Evolutionary conservation across 2,888 invertebrate genomes (phyloP).

Genomic region (Lithophane semibrunnea): DNA sequence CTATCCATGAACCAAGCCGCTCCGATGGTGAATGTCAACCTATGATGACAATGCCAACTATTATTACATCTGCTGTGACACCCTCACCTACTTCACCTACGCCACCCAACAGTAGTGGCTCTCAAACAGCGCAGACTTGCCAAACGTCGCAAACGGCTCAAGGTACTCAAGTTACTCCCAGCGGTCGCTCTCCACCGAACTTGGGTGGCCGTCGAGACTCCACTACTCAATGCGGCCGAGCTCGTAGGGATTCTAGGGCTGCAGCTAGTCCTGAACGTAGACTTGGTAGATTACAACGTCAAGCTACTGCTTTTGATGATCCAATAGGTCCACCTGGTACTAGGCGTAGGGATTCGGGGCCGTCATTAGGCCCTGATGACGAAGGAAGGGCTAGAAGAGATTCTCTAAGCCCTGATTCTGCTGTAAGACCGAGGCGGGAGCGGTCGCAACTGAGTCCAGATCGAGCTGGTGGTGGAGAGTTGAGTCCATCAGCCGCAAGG

Average conservation of each 20-base stretch:
- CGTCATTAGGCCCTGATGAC: slow-evolving; percentile 96
- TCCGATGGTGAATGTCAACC: slow-evolving; percentile 92
- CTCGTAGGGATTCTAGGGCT: slow-evolving; percentile 92
- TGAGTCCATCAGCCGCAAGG: slow-evolving; percentile 94
- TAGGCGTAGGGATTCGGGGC: slow-evolving; percentile 94
- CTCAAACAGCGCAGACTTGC: slow-evolving; percentile 77
- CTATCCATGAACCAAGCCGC: slow-evolving; percentile 87
- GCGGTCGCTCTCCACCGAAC: slow-evolving; percentile 85
- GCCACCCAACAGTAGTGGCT: slow-evolving; percentile 74
- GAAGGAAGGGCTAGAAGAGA: slow-evolving; percentile 95
- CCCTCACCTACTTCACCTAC: slow-evolving; percentile 95
- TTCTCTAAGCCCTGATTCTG: slow-evolving; percentile 97
- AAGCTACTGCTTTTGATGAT: slow-evolving; percentile 97
- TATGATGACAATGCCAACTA: slow-evolving; percentile 92
- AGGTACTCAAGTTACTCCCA: slow-evolving; percentile 78
- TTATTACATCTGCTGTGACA: slow-evolving; percentile 95
- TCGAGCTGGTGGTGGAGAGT: slow-evolving; percentile 94
- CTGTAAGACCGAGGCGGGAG: slow-evolving; percentile 94
- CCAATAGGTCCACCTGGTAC: slow-evolving; percentile 93
- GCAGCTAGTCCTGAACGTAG: slow-evolving; percentile 93
- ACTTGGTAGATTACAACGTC: slow-evolving; percentile 94
- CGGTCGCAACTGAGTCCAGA: slow-evolving; percentile 95
- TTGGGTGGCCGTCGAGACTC: slow-evolving; percentile 93
- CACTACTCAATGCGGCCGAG: slow-evolving; percentile 95
- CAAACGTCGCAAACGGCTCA: slow-evolving; percentile 77